Conservation (phyloP, 2,797 vertebrate species). For the Aulostomus chinensis region DNA sequence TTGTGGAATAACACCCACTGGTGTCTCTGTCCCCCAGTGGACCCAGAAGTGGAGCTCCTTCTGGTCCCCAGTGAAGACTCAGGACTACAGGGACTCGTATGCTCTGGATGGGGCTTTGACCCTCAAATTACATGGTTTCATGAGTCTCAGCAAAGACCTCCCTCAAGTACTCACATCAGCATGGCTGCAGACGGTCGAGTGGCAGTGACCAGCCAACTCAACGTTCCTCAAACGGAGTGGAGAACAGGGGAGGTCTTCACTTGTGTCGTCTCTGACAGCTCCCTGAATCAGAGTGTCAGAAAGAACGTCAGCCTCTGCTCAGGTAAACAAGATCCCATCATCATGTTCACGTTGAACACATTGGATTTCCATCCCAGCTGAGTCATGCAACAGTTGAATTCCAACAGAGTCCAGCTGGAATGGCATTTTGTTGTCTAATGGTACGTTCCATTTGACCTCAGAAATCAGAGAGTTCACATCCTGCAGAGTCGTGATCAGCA, state of each 20-base stretch:
- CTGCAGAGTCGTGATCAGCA: too few relatives aligned
- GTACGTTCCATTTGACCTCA: too few relatives aligned
- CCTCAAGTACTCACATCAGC: not conserved
- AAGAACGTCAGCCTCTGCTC: slow-evolving; percentile 51
- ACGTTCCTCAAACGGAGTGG: slow-evolving; percentile 53
- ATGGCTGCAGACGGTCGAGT: slow-evolving; percentile 50
- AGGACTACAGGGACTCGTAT: slow-evolving; percentile 48
- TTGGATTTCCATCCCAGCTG: too few relatives aligned
- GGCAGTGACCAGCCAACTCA: slow-evolving; percentile 53
- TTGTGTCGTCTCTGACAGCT: slow-evolving; percentile 59
- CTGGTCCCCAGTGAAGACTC: slow-evolving; percentile 26
- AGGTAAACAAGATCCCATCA: slow-evolving; percentile 48
- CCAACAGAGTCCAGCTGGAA: too few relatives aligned
- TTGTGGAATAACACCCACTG: too few relatives aligned
- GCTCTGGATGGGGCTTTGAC: slow-evolving; percentile 59
- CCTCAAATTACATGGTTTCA: slow-evolving; percentile 62
- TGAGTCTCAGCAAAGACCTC: not conserved
- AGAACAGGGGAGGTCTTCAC: slow-evolving; percentile 34
- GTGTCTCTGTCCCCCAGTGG: slow-evolving; percentile 24
- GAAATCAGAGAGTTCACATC: too few relatives aligned
- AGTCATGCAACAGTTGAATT: too few relatives aligned
- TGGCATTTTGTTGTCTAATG: too few relatives aligned
- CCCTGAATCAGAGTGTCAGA: rapidly evolving
- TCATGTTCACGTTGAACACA: too few relatives aligned
- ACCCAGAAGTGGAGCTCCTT: slow-evolving; percentile 54